Evolutionary conservation across 2,797 vertebrate genomes (phyloP).

Genomic region (Acanthis flammea): DNA sequence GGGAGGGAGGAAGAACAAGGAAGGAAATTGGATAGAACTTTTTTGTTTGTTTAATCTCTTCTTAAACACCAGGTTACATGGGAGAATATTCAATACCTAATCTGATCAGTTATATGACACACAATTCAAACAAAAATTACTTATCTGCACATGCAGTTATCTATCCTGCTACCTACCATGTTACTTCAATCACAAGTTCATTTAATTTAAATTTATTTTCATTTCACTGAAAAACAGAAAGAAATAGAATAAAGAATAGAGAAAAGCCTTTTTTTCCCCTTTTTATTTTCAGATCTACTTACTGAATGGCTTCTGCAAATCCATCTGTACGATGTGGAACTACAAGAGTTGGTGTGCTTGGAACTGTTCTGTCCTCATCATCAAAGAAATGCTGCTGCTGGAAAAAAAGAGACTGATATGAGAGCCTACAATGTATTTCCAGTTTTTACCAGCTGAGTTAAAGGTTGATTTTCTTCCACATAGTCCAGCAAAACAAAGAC

Average conservation of each 20-base stretch:
- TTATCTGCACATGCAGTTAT: background rate
- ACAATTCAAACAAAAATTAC: background rate
- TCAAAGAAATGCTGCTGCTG: constrained; percentile 91
- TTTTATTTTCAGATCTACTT: constrained; percentile 59
- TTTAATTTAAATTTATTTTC: background rate
- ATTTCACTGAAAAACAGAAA: background rate
- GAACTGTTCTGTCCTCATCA: constrained; percentile 95
- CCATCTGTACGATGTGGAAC: constrained; percentile 90
- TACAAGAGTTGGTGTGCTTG: constrained; percentile 90
- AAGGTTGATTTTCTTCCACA: background rate
- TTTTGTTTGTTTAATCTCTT: background rate
- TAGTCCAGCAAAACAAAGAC: background rate
- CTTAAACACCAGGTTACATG: background rate
- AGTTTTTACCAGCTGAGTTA: background rate
- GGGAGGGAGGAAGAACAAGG: rapidly evolving
- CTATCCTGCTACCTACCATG: background rate
- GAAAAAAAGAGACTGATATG: constrained; percentile 18
- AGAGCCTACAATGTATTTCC: background rate
- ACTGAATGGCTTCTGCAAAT: constrained; percentile 95
- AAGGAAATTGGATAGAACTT: background rate
- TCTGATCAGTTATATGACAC: background rate
- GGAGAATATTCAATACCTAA: background rate
- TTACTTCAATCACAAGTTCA: background rate
- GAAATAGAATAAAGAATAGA: background rate
- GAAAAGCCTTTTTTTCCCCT: background rate